A percentile compares a stretch with the other conserved stretches of the same genome.
Evolutionary conservation across 2,797 vertebrate species (phyloP).

Genomic region (Rhinatrema bivittatum): DNA sequence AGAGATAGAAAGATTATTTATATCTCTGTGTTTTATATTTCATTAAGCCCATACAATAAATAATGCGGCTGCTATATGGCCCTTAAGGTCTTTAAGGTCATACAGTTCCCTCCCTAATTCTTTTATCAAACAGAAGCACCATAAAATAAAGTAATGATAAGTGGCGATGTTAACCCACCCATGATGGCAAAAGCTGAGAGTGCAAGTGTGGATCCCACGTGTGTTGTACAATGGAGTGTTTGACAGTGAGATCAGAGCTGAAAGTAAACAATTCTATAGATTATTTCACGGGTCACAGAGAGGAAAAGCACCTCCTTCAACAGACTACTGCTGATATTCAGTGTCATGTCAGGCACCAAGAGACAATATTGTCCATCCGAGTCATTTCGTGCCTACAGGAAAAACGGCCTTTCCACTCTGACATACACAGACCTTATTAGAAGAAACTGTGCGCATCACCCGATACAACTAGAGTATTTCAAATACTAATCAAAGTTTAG

Average conservation of each 20-base stretch:
- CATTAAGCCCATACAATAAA: background rate
- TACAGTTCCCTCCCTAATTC: background rate
- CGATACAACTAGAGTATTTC: no score
- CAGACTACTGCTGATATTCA: conserved; percentile 17
- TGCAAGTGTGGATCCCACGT: conserved; percentile 31
- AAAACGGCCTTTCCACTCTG: no score
- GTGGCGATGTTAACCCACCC: background rate
- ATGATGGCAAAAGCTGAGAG: background rate
- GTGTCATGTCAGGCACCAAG: conserved; percentile 14
- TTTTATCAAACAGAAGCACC: background rate
- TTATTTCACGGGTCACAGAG: conserved; percentile 47
- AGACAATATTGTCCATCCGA: conserved; percentile 20
- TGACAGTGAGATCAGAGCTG: conserved; percentile 30
- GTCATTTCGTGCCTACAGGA: background rate
- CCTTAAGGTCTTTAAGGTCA: background rate
- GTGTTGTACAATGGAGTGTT: conserved; percentile 25
- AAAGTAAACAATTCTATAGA: conserved; percentile 40
- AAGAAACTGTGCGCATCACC: no score
- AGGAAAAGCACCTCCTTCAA: conserved; percentile 24
- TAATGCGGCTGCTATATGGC: background rate
- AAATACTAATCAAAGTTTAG: no score
- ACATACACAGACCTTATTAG: no score
- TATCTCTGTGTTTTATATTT: no score
- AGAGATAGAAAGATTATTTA: no score
- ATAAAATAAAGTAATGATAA: background rate